Evolutionary conservation across 2,113 vertebrate species (phyloP), one percentile per base, ranked within the genome.

Genomic region (Oreochromis tanganicae): DNA sequence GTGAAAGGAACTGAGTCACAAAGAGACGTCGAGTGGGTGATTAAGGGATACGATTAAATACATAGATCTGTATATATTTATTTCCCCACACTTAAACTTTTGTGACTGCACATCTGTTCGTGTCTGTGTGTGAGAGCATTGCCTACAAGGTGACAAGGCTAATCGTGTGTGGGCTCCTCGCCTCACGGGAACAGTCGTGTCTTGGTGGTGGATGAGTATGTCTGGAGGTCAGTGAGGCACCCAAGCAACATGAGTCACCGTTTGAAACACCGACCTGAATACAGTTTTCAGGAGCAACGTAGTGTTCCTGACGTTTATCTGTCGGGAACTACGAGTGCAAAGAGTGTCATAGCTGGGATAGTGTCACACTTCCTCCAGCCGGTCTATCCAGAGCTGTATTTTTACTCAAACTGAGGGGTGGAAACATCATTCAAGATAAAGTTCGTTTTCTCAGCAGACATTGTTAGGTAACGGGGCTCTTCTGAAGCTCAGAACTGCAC

Each of bases 171-270:
- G 80, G 79, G 90, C 52, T 85, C n/a, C 80, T 2, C 5, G 54
- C 87, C 87, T 80, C 89, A 29, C 11, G 8, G 81, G 88, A 91
- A 27, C 48, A 78, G 83, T 85, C 84, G 81, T 78, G 82, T 86
- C 85, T 85, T 82, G 88, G 66, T 82, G 84, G 80, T 85, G 75
- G 81, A 81, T 81, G 86, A 93, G 56, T 85, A 68, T 80, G 78
- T 85, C 85, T 71, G 79, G 81, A 90, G 87, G 86, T 92, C 91
- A 93, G 84, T 46, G 88, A 92, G 83, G 59, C 73, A 82, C 54
- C 80, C 79, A 43, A 92, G 83, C 63, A 85, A 90, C 79, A 75
- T 82, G 90, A 91, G 75, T 93, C 92, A 93, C 50, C 46, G 12
- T 56, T 66, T 80, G 4, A 90, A 83, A 84, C 59, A 52, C 48